Conservation (phyloP, 2,113 vertebrate species). For the Hemichromis elongatus region DNA sequence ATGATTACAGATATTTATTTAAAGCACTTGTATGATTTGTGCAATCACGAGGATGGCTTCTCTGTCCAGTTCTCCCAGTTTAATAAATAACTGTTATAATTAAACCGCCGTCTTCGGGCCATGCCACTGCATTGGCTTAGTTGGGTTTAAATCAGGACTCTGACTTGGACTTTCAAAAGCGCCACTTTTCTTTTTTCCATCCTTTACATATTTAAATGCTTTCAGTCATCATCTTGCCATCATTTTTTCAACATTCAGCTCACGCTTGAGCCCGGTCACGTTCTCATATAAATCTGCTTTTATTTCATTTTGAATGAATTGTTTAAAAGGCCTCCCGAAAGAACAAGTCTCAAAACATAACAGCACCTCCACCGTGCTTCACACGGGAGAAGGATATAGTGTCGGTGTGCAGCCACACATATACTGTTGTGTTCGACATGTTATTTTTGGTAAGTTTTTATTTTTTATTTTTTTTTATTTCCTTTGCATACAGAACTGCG, state of each 20-base stretch:
- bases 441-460: too few relatives aligned
- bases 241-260: background rate
- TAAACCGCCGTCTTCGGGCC: background rate
- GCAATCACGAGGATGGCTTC: background rate
- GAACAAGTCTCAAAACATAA: background rate
- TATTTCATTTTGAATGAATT: background rate
- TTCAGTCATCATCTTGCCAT: background rate
- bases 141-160: background rate
- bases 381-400: background rate
- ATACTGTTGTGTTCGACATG: too few relatives aligned
- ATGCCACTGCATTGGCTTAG: background rate
- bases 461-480: too few relatives aligned
- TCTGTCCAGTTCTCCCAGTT: background rate
- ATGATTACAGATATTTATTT: background rate
- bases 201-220: rapidly evolving
- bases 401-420: background rate
- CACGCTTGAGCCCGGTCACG: background rate
- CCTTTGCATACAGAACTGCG: too few relatives aligned
- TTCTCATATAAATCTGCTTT: background rate
- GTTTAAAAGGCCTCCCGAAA: rapidly evolving
- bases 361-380: background rate
- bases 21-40: background rate
- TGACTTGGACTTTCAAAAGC: background rate
- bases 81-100: background rate
- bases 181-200: too few relatives aligned